These are phyloP conservation scores for Trachelus iudaicus DNA, from an alignment of 2,888 invertebrate species.

Conservation along the genomic window DNA sequence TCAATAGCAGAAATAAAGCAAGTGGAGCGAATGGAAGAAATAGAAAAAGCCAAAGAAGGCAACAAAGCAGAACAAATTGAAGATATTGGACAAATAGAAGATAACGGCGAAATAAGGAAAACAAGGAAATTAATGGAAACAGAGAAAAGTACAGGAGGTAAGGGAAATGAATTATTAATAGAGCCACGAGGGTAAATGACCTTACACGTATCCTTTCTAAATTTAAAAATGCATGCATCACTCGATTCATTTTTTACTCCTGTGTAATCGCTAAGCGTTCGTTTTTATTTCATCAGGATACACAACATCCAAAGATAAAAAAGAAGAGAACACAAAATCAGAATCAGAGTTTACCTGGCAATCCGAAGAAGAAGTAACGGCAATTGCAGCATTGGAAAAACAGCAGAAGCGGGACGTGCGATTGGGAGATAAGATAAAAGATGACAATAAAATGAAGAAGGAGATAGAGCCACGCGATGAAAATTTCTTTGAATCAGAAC, in stretches of 20 bases:
- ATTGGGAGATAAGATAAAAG: neutral
- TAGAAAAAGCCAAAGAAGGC: neutral
- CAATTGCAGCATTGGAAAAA: neutral
- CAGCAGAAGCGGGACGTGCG: neutral
- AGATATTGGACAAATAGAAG: neutral
- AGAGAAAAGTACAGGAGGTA: neutral
- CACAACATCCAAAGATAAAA: neutral
- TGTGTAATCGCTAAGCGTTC: neutral
- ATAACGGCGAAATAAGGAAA: neutral
- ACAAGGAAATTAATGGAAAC: neutral
- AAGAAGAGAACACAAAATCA: neutral
- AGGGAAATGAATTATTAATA: neutral
- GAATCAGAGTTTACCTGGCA: neutral
- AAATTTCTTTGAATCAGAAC: too few species aligned
- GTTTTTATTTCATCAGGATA: neutral
- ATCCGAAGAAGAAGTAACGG: neutral
- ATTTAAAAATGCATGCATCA: neutral
- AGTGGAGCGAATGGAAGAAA: constrained; percentile 1
- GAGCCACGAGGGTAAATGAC: neutral
- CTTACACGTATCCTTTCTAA: neutral
- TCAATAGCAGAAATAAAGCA: constrained; percentile 24
- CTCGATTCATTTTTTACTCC: neutral
- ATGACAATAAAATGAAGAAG: neutral
- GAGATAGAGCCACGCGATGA: too few species aligned
- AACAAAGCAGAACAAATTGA: constrained; percentile 24